A percentile compares a stretch with the other conserved stretches of the same genome.
phyloP scores from a whole-genome alignment of 2,113 vertebrate genomes.

The Malurus alboscapulatus region DNA sequence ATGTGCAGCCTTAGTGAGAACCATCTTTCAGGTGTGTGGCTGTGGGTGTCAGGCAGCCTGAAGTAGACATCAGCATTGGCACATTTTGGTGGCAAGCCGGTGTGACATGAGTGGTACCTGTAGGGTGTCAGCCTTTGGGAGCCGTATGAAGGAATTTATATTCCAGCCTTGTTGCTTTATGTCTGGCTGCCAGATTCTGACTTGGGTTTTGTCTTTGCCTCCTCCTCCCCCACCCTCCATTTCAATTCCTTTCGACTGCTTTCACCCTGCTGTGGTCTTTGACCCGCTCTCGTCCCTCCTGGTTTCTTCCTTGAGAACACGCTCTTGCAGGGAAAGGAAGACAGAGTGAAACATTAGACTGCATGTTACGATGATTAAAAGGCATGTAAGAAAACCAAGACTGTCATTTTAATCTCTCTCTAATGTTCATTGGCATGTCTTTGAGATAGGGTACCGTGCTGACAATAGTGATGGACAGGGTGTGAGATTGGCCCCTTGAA shows the following conservation, averaged over 20 bases:
- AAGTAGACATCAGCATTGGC: background rate
- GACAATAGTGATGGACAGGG: constrained; percentile 67
- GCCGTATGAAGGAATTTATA: background rate
- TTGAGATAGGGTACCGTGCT: constrained; percentile 61
- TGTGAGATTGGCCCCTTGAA: constrained; percentile 62
- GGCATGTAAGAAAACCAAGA: constrained; percentile 65
- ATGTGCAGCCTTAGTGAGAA: background rate
- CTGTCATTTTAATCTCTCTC: constrained; percentile 62
- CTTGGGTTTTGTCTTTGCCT: constrained; percentile 29
- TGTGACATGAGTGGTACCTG: background rate
- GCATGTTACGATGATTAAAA: constrained; percentile 68
- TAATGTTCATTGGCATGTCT: constrained; percentile 66
- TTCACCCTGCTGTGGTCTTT: constrained; percentile 46
- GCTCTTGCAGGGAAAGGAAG: constrained; percentile 35
- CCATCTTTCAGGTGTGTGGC: background rate
- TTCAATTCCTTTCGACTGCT: constrained; percentile 43
- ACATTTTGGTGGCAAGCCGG: background rate
- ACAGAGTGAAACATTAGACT: constrained; percentile 67
- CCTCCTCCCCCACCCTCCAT: constrained; percentile 18
- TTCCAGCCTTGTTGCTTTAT: background rate
- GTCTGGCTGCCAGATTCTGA: constrained; percentile 34
- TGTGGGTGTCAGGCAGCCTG: background rate
- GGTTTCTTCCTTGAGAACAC: constrained; percentile 50
- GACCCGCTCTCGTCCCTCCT: constrained; percentile 16
- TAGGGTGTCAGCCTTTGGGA: background rate